These are phyloP conservation scores for Polymixis lichenea DNA, from an alignment of 2,888 invertebrate genomes.

Conservation along the genomic window DNA sequence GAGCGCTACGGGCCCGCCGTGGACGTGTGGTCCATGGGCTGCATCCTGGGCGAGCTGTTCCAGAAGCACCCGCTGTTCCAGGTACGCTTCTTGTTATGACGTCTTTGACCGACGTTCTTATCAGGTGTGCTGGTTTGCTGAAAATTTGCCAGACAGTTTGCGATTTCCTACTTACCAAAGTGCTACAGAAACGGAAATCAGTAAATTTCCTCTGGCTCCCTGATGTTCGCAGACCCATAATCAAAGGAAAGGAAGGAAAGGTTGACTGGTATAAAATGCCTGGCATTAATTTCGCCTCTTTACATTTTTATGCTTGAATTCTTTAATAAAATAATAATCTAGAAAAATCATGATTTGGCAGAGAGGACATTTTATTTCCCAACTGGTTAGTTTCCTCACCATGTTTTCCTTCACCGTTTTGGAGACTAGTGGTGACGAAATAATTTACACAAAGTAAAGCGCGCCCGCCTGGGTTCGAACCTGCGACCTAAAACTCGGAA, in stretches of 20 bases:
- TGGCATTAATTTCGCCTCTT: no score
- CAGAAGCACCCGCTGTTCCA: constrained; percentile 98
- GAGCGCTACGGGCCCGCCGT: constrained; percentile 99
- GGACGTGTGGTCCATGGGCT: constrained; percentile 99
- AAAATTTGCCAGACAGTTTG: not conserved
- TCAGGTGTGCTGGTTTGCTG: not conserved
- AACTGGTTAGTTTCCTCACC: no score
- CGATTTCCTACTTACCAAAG: no score
- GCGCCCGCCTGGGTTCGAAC: no score
- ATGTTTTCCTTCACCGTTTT: no score
- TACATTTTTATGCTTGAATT: no score
- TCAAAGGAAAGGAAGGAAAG: not conserved
- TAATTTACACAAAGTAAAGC: no score
- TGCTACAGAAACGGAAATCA: no score
- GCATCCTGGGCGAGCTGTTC: constrained; percentile 99
- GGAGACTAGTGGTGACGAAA: no score
- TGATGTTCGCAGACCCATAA: not conserved
- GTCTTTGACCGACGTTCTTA: not conserved
- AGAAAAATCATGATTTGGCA: no score
- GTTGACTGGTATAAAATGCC: not conserved
- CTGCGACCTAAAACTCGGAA: no score
- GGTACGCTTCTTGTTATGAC: constrained; percentile 85
- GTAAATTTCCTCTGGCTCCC: not conserved
- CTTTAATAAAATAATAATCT: not conserved
- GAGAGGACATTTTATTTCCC: not conserved